phyloP scores from a whole-genome alignment of 2,113 vertebrate genomes.

The Misgurnus mizolepis region DNA sequence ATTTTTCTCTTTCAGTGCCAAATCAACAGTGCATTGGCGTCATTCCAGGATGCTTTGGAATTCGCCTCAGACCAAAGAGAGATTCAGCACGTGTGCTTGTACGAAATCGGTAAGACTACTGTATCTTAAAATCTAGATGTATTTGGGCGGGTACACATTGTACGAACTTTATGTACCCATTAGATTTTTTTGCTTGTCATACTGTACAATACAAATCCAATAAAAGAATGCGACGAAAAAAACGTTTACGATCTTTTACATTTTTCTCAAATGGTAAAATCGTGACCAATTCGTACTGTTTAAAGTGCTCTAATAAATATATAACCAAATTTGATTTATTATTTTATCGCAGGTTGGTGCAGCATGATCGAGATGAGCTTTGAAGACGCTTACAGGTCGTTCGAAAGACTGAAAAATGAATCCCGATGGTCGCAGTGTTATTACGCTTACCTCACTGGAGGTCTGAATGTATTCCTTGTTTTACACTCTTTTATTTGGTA shows the following conservation, averaged over 20 bases:
- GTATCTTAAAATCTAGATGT: background rate
- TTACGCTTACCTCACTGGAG: conserved; percentile 95
- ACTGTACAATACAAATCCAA: too few species aligned
- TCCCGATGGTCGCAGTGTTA: conserved; percentile 99
- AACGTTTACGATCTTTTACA: too few species aligned
- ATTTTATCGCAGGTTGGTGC: conserved; percentile 85
- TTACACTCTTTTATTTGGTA: background rate
- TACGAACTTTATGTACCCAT: too few species aligned
- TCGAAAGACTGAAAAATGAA: conserved; percentile 94
- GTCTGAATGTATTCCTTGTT: conserved; percentile 64
- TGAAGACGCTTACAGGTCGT: conserved; percentile 88
- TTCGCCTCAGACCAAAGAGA: conserved; percentile 96
- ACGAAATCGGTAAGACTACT: conserved; percentile 89
- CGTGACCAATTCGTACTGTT: too few species aligned
- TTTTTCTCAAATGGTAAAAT: too few species aligned
- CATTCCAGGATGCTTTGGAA: conserved; percentile 95
- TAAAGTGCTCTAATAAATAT: too few species aligned
- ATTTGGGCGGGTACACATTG: background rate
- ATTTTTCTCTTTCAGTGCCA: conserved; percentile 82
- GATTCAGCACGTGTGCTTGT: conserved; percentile 97
- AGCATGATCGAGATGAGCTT: conserved; percentile 99
- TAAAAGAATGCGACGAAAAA: too few species aligned
- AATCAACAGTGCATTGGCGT: conserved; percentile 97
- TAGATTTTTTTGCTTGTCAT: too few species aligned
- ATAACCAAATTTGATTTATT: background rate